phyloP scores from a whole-genome alignment of 53 echinoderm and acorn worm genomes.

The Echinometra lucunter region DNA sequence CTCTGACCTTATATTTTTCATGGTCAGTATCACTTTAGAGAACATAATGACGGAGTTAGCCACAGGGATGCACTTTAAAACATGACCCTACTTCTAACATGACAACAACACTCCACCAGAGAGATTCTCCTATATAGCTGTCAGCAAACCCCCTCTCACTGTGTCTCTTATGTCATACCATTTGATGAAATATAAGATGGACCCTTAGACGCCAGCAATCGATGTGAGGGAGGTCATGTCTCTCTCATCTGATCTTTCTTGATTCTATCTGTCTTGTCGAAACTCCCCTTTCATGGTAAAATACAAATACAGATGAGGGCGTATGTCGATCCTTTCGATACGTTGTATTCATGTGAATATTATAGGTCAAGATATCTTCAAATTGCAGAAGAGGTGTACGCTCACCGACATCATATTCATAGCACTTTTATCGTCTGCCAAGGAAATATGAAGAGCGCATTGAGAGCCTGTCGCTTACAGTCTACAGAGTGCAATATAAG shows the following conservation, averaged over 20 bases:
- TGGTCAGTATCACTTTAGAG: background rate
- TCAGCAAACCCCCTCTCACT: slow-evolving; percentile 2
- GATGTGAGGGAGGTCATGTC: slow-evolving; percentile 8
- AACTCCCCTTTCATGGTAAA: background rate
- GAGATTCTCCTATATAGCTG: slow-evolving; percentile 32
- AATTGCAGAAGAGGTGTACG: background rate
- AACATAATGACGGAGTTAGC: background rate
- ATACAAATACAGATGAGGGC: background rate
- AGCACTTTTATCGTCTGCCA: background rate
- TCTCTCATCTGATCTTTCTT: background rate
- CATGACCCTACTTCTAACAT: background rate
- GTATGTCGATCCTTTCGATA: background rate
- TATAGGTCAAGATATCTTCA: slow-evolving; percentile 1
- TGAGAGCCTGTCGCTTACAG: background rate
- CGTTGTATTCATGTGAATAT: background rate
- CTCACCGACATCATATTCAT: background rate
- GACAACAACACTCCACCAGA: slow-evolving; percentile 25
- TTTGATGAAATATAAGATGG: slow-evolving; percentile 41
- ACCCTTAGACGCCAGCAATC: slow-evolving; percentile 20
- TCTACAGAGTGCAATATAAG: background rate
- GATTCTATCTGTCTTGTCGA: background rate
- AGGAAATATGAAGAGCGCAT: background rate
- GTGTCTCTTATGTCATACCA: slow-evolving; percentile 26
- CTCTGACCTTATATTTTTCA: background rate
- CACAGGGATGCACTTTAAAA: slow-evolving; percentile 29